Base-by-base conservation (phyloP, 2,888 invertebrate genomes). In the Leucophora obtusa region DNA sequence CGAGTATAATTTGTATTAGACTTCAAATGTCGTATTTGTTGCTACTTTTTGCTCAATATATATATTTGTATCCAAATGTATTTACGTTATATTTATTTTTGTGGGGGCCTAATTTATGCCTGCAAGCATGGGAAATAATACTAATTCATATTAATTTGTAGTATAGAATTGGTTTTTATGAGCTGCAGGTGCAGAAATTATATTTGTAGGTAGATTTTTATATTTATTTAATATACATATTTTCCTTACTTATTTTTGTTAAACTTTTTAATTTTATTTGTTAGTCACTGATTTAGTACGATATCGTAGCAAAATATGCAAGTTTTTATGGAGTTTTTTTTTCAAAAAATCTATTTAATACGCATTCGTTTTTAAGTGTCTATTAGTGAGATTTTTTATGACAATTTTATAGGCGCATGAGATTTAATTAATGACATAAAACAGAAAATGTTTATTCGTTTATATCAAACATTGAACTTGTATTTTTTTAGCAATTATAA, bases 51-150 rank as follows among this genome's bases (percentile, higher is more conserved):
- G 38, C 38, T 38, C 2, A 38, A 21, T 11, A 14, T 21, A 9
- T 24, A 21, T 7, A 2, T 21, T 21, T 21, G 21, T 53, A n/a
- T 7, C 18, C 9, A 18, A 18, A 11, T 60, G 14, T 33, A 18
- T 53, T 28, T 60, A 33, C 18, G 50, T 7, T 51, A 28, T 51
- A 38, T 51, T 73, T 17, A 28, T 75, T 75, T 68, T 70, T 74
- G 81, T 77, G 77, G 77, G 77, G 77, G 73, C 74, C 73, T 81
- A 81, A 81, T 81, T 81, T 81, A 81, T 81, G 73, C 77, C 77
- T 56, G 54, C 81, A 60, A 65, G 81, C 81, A 69, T 81, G 81
- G 81, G 77, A 77, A 77, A 81, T 28, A 77, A 65, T 66, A 77
- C 65, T 81, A 81, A 81, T 81, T 81, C 73, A 81, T 77, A 81